Evolutionary conservation across 2,888 invertebrate genomes (phyloP).

Genomic region (Linnaemya vulpina): DNA sequence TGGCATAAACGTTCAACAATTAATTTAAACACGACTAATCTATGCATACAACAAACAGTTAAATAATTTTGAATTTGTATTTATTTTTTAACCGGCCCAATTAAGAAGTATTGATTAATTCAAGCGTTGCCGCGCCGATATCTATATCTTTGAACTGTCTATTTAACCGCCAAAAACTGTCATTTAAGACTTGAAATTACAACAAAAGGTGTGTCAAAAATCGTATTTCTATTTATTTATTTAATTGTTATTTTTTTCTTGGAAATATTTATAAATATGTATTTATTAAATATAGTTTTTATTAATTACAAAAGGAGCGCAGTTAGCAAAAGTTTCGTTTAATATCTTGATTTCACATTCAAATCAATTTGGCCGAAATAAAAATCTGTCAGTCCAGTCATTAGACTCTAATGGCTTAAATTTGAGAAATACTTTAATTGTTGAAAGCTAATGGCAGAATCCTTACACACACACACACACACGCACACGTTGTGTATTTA

Average conservation of each 20-base stretch:
- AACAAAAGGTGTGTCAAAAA: constrained; percentile 64
- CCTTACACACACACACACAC: too few relatives aligned
- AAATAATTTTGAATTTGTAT: constrained; percentile 42
- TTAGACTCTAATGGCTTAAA: too few relatives aligned
- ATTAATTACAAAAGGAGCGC: background rate
- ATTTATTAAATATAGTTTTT: background rate
- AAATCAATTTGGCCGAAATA: background rate
- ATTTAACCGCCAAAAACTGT: constrained; percentile 62
- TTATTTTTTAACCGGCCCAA: background rate
- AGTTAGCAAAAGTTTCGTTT: background rate
- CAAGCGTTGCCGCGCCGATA: constrained; percentile 40
- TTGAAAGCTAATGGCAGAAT: too few relatives aligned
- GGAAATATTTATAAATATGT: constrained; percentile 8
- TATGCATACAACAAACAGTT: background rate
- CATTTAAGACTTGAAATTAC: constrained; percentile 52
- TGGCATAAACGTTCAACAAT: constrained; percentile 14
- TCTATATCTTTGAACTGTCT: constrained; percentile 65
- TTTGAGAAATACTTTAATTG: background rate
- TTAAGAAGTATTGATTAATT: constrained; percentile 15
- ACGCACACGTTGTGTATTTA: background rate
- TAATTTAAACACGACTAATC: constrained; percentile 27
- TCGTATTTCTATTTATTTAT: constrained; percentile 5
- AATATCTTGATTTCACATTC: background rate
- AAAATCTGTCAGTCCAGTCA: background rate
- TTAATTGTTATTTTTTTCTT: background rate